A percentile compares a stretch with the other conserved stretches of the same genome.
Conservation (phyloP, 1,140 invertebrate species). For the Meteorus sp. region DNA sequence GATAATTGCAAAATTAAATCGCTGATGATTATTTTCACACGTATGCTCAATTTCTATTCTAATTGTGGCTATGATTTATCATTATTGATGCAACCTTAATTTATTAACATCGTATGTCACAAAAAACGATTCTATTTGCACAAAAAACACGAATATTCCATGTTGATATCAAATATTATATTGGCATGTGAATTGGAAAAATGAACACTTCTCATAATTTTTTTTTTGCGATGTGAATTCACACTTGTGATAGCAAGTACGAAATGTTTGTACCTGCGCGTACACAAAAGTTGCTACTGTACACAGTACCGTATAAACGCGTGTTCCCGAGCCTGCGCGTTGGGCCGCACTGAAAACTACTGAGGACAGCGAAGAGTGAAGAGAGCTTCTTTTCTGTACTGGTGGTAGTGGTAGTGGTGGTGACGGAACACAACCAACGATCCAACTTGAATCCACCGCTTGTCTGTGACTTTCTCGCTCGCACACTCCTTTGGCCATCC, state of each 20-base stretch:
- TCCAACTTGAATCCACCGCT: background rate
- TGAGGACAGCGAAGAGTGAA: conserved; percentile 33
- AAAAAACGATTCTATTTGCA: no score
- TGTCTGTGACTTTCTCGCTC: conserved; percentile 5
- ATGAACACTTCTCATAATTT: background rate
- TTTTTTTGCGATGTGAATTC: background rate
- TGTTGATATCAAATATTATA: no score
- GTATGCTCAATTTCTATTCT: no score
- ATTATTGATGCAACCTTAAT: no score
- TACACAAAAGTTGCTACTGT: conserved; percentile 19
- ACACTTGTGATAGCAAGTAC: background rate
- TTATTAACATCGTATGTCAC: no score
- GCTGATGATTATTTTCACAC: no score
- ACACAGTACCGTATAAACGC: conserved; percentile 21
- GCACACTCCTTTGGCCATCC: background rate
- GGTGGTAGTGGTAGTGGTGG: no score
- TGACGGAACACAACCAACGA: background rate
- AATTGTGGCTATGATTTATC: no score
- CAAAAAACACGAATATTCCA: no score
- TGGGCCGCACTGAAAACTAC: conserved; percentile 47
- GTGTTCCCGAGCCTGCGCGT: conserved; percentile 54
- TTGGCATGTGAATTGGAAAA: no score
- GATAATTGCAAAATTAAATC: no score
- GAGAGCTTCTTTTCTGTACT: no score
- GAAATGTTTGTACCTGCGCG: conserved; percentile 46